phyloP scores from a whole-genome alignment of 2,888 invertebrate species.

The Caenorhabditis wallacei region DNA sequence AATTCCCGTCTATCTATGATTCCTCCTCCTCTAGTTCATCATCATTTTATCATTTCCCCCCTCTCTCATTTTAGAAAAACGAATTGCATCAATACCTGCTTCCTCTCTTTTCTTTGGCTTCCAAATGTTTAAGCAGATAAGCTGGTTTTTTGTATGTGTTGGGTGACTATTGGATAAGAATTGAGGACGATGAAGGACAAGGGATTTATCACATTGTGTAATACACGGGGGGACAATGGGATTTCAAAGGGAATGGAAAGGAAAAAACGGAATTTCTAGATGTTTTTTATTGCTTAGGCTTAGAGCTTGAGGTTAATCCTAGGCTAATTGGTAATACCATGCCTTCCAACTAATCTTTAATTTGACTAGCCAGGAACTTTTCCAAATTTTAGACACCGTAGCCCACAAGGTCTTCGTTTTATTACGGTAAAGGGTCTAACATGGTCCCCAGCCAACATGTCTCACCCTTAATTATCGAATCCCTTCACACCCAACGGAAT shows the following conservation, averaged over 20 bases:
- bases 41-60: constrained; percentile 25
- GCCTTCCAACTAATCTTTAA: too few species aligned
- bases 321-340: too few species aligned
- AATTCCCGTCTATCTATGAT: constrained; percentile 1
- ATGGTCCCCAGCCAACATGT: too few species aligned
- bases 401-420: too few species aligned
- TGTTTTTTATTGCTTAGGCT: too few species aligned
- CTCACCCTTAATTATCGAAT: too few species aligned
- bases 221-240: too few species aligned
- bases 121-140: constrained; percentile 48
- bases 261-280: background rate
- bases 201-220: constrained; percentile 45
- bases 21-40: background rate
- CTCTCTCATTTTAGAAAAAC: constrained; percentile 27
- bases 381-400: too few species aligned
- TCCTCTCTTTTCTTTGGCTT: background rate
- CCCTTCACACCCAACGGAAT: too few species aligned
- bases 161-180: constrained; percentile 57
- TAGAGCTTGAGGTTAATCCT: too few species aligned
- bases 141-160: constrained; percentile 51
- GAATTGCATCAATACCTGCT: constrained; percentile 61
- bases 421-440: too few species aligned
- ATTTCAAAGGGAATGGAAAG: background rate
- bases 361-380: too few species aligned
- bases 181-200: background rate